Evolutionary conservation across 2,797 vertebrate genomes (phyloP).

Genomic region (Zalophus californianus): DNA sequence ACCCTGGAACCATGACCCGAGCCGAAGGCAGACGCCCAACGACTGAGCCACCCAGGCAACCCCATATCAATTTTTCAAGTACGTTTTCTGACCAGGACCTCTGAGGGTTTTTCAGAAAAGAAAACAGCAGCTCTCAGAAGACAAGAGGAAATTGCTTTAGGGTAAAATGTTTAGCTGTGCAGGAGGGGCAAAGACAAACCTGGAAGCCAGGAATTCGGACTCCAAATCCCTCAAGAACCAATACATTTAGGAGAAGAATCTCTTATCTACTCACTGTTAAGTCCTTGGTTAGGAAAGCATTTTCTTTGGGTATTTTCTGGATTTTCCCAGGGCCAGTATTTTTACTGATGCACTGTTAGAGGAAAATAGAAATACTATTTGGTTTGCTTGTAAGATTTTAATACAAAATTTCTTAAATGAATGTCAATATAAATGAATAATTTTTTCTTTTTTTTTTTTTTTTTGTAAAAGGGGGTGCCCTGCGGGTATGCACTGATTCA

Average conservation of each 20-base stretch:
- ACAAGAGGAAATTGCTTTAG: too few relatives aligned
- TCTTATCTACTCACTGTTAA: conserved; percentile 89
- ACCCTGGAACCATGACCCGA: too few relatives aligned
- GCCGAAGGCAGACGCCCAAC: too few relatives aligned
- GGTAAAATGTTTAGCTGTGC: rapidly evolving
- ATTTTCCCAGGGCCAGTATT: conserved; percentile 91
- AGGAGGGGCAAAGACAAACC: neutral
- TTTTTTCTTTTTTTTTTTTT: neutral
- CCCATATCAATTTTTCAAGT: neutral
- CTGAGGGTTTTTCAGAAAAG: neutral
- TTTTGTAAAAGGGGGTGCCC: neutral
- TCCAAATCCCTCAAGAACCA: neutral
- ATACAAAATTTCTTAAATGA: neutral
- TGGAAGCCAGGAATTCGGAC: neutral
- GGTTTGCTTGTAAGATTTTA: neutral
- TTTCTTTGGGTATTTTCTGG: conserved; percentile 88
- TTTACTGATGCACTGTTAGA: conserved; percentile 90
- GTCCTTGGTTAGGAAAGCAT: conserved; percentile 90
- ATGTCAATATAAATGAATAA: neutral
- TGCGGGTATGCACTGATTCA: rapidly evolving
- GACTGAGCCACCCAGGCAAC: too few relatives aligned
- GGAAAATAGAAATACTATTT: conserved; percentile 51
- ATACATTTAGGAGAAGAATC: neutral
- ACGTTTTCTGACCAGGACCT: neutral
- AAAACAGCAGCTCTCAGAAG: neutral